A percentile compares a stretch with the other conserved stretches of the same genome.
Evolutionary conservation across 2,797 vertebrate genomes (phyloP).

Genomic region (Pipistrellus pygmaeus): DNA sequence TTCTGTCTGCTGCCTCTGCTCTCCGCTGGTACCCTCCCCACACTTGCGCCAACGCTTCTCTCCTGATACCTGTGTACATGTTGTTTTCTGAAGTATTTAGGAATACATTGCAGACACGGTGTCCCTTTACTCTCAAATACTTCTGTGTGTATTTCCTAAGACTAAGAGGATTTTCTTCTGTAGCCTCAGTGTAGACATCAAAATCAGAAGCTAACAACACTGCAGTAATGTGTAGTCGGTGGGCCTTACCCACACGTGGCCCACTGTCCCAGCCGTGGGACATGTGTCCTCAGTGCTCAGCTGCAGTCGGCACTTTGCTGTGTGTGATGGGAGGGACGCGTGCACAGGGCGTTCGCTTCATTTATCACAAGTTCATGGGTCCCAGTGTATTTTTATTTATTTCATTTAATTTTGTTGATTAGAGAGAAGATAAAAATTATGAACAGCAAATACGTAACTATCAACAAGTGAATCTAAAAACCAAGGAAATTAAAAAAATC

Average conservation of each 20-base stretch:
- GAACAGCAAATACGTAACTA: no score
- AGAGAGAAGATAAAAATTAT: no score
- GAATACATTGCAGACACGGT: neutral
- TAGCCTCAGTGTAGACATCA: neutral
- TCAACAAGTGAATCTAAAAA: no score
- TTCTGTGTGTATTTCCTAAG: neutral
- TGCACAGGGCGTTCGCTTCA: neutral
- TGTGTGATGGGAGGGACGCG: neutral
- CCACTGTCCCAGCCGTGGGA: no score
- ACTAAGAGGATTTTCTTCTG: neutral
- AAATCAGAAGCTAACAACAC: neutral
- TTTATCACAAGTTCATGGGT: neutral
- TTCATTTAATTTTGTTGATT: neutral
- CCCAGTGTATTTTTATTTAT: neutral
- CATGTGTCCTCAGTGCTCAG: fast-evolving
- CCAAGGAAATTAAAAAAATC: no score
- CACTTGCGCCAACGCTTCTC: fast-evolving
- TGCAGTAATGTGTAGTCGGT: neutral
- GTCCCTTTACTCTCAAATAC: neutral
- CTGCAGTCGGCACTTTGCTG: neutral
- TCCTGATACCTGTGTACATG: fast-evolving
- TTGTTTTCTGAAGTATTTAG: neutral
- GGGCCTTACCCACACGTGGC: neutral
- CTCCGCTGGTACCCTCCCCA: neutral
- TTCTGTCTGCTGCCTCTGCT: neutral